These are phyloP conservation scores for Limnephilus auricula DNA, from an alignment of 2,888 invertebrate species.

Conservation along the genomic window DNA sequence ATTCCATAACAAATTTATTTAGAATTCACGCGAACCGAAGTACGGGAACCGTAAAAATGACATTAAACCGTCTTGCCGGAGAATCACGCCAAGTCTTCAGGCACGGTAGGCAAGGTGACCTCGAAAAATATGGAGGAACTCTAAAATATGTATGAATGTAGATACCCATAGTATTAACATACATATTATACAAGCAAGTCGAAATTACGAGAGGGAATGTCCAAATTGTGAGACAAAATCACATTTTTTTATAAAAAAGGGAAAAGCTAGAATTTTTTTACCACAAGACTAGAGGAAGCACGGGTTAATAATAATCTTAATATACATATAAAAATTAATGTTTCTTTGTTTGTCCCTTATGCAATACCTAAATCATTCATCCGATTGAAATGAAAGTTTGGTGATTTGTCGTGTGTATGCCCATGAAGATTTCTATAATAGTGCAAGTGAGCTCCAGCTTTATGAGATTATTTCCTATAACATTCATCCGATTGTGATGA, in stretches of 20 bases:
- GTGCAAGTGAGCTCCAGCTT: no score
- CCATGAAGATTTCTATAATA: no score
- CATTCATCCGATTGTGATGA: no score
- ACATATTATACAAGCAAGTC: neutral
- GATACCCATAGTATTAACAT: neutral
- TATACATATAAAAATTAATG: no score
- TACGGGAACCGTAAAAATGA: slow-evolving; percentile 21
- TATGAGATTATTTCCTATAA: no score
- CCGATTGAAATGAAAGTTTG: no score
- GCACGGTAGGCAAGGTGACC: slow-evolving; percentile 27
- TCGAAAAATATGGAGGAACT: neutral
- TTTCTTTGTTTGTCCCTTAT: no score
- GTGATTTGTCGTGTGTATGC: no score
- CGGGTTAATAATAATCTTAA: neutral
- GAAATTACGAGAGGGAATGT: no score
- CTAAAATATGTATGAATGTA: neutral
- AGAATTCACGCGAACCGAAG: slow-evolving; percentile 24
- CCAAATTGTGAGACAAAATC: neutral
- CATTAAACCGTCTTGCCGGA: slow-evolving; percentile 19
- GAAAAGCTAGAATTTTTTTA: neutral
- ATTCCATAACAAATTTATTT: slow-evolving; percentile 5
- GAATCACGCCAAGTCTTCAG: slow-evolving; percentile 6
- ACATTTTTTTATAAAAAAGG: neutral
- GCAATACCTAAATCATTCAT: no score
- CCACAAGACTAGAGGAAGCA: neutral